A percentile compares a stretch with the other conserved stretches of the same genome.
These are phyloP conservation scores for Geodia barretti DNA, from an alignment of 37 sponge, comb jelly and placozoan species.

Conservation along the genomic window DNA sequence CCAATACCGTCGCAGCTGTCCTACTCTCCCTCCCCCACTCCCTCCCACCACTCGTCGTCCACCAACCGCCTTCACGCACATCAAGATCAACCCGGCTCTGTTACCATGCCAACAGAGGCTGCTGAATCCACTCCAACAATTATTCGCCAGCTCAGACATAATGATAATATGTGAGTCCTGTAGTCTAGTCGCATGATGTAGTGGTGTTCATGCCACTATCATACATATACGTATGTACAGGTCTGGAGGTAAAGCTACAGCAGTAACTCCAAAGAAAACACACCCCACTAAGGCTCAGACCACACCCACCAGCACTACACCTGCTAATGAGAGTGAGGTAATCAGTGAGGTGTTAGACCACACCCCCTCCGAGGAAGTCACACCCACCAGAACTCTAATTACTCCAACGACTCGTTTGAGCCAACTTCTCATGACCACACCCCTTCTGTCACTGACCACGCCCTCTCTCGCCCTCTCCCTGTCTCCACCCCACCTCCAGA, in stretches of 20 bases:
- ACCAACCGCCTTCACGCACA: no score
- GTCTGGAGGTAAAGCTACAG: neutral
- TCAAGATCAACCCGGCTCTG: neutral
- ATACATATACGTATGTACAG: neutral
- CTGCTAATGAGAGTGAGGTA: neutral
- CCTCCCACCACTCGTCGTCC: neutral
- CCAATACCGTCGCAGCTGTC: neutral
- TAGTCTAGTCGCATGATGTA: neutral
- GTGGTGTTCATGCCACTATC: neutral
- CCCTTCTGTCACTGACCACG: neutral
- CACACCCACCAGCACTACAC: neutral
- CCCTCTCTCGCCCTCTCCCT: constrained; percentile 13
- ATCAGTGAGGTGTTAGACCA: neutral
- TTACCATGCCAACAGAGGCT: neutral
- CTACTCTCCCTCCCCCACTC: neutral
- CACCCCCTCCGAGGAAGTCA: constrained; percentile 1
- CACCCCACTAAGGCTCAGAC: neutral
- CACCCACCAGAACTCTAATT: constrained; percentile 6
- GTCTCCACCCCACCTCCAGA: neutral
- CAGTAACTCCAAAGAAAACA: neutral
- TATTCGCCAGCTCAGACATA: no score
- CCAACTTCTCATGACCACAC: no score
- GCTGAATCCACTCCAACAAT: neutral
- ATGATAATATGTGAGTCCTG: neutral
- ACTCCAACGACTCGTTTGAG: constrained; percentile 46